Base-by-base conservation (phyloP, 2,888 invertebrate genomes). In the Tuberolachnus salignus region DNA sequence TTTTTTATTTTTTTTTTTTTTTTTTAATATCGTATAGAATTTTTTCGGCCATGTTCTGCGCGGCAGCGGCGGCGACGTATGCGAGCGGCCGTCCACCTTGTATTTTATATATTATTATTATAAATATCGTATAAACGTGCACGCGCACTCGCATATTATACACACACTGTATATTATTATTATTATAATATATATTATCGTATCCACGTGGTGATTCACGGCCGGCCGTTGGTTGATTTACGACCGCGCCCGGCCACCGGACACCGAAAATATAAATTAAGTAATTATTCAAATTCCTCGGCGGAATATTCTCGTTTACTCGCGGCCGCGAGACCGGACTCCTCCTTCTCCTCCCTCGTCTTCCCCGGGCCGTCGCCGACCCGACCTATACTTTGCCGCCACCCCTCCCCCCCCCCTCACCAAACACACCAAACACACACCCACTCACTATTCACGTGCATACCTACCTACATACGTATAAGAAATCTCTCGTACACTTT, bases 221-320 rank as follows among this genome's bases (percentile, higher is more conserved):
- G 49, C 69, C 78, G 78, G 23, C 67, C 69, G 67, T 78, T 69
- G 59, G 78, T 42, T 78, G 78, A 78, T 78, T 69, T 78, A 78
- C 67, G 78, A 34, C 69, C 78, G 66, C 67, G 67, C 57, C 69
- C 57, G 78, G 59, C 49, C 69, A 34, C 67, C 59, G 78, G 78
- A 78, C 78, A 78, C 69, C 67, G 34, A 34, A 61, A 78, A 78
- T 59, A 78, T 78, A 78, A 78, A 78, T 78, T 78, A 78, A 78
- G 78, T 78, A 78, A 78, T 78, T 78, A 78, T 78, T 78, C 78
- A 78, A 78, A 78, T 78, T 78, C 78, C 78, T 61, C 69, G 55
- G 57, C 69, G 57, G 67, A 46, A 78, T n/a, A n/a, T 78, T 78
- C 78, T 69, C 13, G 78, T 78, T 59, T 67, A n/a, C 14, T 3